These are phyloP conservation scores for Lithosia quadra DNA, from an alignment of 2,888 invertebrate species.

Conservation along the genomic window DNA sequence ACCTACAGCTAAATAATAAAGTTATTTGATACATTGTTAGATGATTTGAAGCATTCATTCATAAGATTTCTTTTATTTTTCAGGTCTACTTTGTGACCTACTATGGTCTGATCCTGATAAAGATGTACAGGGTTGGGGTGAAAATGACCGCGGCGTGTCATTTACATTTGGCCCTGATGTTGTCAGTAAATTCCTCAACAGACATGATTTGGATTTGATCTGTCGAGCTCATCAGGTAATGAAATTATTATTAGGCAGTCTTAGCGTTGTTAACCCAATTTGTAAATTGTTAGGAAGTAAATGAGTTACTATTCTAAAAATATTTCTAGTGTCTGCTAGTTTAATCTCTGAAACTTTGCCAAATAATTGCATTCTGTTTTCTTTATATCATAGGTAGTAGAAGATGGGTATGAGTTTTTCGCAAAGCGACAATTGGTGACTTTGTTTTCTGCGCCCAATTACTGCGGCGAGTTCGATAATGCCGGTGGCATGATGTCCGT, in stretches of 20 bases:
- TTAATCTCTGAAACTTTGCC: conserved; percentile 14
- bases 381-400: conserved; percentile 90
- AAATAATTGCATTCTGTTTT: conserved; percentile 15
- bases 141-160: conserved; percentile 99
- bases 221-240: conserved; percentile 98
- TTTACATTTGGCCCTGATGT: conserved; percentile 99
- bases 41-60: neutral
- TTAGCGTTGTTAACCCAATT: conserved; percentile 1
- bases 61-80: conserved; percentile 33
- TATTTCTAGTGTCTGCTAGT: conserved; percentile 9
- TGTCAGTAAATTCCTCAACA: conserved; percentile 97
- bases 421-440: conserved; percentile 99
- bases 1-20: no score
- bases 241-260: neutral
- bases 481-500: conserved; percentile 99
- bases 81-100: conserved; percentile 97
- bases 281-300: neutral
- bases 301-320: conserved; percentile 6
- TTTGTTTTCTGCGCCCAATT: conserved; percentile 99
- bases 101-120: conserved; percentile 99
- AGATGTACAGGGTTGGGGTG: conserved; percentile 97
- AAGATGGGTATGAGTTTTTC: conserved; percentile 99
- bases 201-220: conserved; percentile 98
- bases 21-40: neutral
- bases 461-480: conserved; percentile 99